Evolutionary conservation across 2,797 vertebrate genomes (phyloP).

Genomic region (Danio kyathit): DNA sequence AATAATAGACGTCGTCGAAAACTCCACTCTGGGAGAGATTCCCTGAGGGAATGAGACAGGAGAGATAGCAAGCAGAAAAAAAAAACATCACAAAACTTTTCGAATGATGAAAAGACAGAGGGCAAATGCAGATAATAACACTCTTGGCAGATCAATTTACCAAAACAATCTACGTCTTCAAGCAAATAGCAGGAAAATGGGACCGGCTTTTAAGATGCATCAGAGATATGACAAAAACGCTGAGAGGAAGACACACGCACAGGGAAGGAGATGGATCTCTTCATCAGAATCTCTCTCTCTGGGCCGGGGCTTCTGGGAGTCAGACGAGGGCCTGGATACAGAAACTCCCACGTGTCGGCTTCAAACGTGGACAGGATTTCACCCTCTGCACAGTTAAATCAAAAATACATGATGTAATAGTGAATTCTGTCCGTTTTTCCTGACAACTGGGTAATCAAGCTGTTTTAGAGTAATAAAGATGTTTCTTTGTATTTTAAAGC

Average conservation of each 20-base stretch:
- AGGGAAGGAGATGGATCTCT: slow-evolving; percentile 82
- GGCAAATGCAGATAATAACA: slow-evolving; percentile 80
- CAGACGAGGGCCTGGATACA: slow-evolving; percentile 86
- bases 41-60: slow-evolving; percentile 80
- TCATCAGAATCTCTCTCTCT: slow-evolving; percentile 90
- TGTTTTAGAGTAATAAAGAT: slow-evolving; percentile 7
- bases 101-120: slow-evolving; percentile 75
- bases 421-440: slow-evolving; percentile 21
- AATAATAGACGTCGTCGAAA: slow-evolving; percentile 89
- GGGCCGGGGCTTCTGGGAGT: slow-evolving; percentile 75
- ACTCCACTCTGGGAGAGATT: slow-evolving; percentile 93
- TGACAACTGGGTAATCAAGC: slow-evolving; percentile 41
- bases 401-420: slow-evolving; percentile 23
- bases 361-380: slow-evolving; percentile 87
- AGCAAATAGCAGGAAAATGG: slow-evolving; percentile 74
- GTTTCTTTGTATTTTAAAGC: slow-evolving; percentile 25
- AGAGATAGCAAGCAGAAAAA: slow-evolving; percentile 73
- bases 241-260: slow-evolving; percentile 77
- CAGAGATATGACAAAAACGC: slow-evolving; percentile 69
- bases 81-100: slow-evolving; percentile 76
- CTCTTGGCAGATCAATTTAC: slow-evolving; percentile 78
- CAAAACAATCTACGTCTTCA: slow-evolving; percentile 74
- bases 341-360: slow-evolving; percentile 89
- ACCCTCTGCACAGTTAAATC: slow-evolving; percentile 78
- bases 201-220: slow-evolving; percentile 74